These are phyloP conservation scores for Sarcophilus harrisii DNA, from an alignment of 2,797 vertebrate genomes.

Conservation along the genomic window DNA sequence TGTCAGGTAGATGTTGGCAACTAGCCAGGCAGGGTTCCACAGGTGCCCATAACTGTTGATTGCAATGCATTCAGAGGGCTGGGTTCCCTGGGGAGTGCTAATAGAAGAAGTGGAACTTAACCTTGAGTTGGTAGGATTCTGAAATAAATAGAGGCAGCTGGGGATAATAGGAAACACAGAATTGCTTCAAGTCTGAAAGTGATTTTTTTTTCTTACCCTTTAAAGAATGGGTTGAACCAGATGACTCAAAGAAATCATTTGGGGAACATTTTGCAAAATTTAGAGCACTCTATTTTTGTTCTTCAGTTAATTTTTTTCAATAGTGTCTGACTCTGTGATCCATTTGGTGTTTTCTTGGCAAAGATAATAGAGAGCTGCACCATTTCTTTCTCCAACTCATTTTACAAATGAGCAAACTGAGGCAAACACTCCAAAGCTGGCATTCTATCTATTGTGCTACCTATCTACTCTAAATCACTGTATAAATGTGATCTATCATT, in stretches of 20 bases:
- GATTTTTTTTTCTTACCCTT: not conserved
- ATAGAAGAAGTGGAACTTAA: not conserved
- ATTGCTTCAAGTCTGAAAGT: not conserved
- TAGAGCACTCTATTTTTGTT: not conserved
- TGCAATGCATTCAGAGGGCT: not conserved
- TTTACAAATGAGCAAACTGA: not conserved
- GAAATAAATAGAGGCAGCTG: not conserved
- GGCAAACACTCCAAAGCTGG: not conserved
- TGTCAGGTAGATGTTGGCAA: not conserved
- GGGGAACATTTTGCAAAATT: not conserved
- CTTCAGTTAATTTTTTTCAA: not conserved
- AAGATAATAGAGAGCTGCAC: not conserved
- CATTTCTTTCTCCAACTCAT: not conserved
- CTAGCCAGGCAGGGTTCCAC: not conserved
- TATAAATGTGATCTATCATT: not conserved
- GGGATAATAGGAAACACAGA: not conserved
- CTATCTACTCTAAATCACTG: not conserved
- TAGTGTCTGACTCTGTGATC: not conserved
- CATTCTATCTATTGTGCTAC: not conserved
- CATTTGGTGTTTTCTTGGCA: not conserved
- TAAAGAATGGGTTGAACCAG: not conserved
- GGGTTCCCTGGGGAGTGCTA: not conserved
- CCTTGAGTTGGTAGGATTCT: not conserved
- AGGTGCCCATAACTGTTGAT: not conserved
- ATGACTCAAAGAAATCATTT: not conserved